These are phyloP conservation scores for Pyrrhosoma nymphula DNA, from an alignment of 2,888 invertebrate species.

Conservation along the genomic window DNA sequence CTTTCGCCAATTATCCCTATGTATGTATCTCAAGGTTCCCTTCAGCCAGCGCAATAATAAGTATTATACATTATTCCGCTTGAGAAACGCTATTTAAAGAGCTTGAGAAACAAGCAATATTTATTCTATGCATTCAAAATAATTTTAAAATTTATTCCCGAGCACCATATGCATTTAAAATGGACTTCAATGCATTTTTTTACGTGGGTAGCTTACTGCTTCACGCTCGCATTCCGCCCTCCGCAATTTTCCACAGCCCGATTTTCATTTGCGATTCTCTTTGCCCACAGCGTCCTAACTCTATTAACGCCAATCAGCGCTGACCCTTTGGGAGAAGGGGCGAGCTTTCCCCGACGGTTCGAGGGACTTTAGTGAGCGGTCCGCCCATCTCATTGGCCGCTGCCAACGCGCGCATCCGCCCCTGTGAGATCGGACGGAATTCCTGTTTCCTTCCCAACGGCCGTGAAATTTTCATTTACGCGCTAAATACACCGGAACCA, in stretches of 20 bases:
- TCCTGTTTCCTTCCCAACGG: background rate
- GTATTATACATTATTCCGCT: too few relatives aligned
- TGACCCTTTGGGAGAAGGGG: background rate
- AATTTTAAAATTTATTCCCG: too few relatives aligned
- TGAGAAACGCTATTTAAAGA: too few relatives aligned
- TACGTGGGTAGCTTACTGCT: background rate
- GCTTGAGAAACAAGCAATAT: too few relatives aligned
- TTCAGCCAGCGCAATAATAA: too few relatives aligned
- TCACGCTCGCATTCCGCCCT: background rate
- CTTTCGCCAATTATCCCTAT: background rate
- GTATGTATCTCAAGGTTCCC: too few relatives aligned
- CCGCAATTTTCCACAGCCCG: background rate
- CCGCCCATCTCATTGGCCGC: background rate
- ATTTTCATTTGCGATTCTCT: background rate
- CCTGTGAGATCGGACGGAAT: background rate
- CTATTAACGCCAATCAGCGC: background rate
- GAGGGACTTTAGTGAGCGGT: background rate
- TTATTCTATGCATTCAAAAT: too few relatives aligned
- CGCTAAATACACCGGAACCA: background rate
- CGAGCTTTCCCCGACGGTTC: too few relatives aligned
- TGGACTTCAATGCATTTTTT: too few relatives aligned
- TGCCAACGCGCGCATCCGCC: background rate
- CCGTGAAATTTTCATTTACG: background rate
- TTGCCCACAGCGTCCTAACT: background rate
- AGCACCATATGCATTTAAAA: too few relatives aligned